Evolutionary conservation across 2,888 invertebrate species (phyloP).

Genomic region (Tinea pellionella): DNA sequence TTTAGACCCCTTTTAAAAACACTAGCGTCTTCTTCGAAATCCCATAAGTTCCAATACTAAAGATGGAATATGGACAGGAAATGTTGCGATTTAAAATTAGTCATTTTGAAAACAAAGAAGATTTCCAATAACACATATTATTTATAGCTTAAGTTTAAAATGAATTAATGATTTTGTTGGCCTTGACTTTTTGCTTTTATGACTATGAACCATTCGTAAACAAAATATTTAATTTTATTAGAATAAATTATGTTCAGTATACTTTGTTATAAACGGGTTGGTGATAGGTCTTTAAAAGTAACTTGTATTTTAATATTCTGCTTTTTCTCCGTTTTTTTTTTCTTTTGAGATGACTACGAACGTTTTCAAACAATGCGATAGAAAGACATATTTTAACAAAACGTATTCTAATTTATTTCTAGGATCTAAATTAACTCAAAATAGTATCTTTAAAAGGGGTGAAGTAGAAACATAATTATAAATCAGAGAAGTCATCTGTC

Average conservation of each 20-base stretch:
- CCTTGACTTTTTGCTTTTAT: background rate
- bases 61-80: slow-evolving; percentile 6
- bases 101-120: slow-evolving; percentile 8
- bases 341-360: no score
- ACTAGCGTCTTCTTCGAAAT: slow-evolving; percentile 66
- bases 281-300: no score
- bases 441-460: background rate
- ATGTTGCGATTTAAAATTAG: slow-evolving; percentile 11
- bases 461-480: background rate
- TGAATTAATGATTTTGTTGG: background rate
- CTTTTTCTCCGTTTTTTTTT: no score
- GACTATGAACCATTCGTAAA: background rate
- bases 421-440: background rate
- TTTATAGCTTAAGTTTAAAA: background rate
- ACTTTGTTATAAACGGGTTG: no score
- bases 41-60: slow-evolving; percentile 35
- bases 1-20: slow-evolving; percentile 60
- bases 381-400: no score
- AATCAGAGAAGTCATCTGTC: slow-evolving; percentile 2
- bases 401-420: background rate
- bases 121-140: slow-evolving; percentile 4
- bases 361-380: no score
- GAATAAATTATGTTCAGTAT: no score
- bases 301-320: no score
- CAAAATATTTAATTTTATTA: background rate